Conservation (phyloP, 1,140 invertebrate species). For the Drosophila lini region DNA sequence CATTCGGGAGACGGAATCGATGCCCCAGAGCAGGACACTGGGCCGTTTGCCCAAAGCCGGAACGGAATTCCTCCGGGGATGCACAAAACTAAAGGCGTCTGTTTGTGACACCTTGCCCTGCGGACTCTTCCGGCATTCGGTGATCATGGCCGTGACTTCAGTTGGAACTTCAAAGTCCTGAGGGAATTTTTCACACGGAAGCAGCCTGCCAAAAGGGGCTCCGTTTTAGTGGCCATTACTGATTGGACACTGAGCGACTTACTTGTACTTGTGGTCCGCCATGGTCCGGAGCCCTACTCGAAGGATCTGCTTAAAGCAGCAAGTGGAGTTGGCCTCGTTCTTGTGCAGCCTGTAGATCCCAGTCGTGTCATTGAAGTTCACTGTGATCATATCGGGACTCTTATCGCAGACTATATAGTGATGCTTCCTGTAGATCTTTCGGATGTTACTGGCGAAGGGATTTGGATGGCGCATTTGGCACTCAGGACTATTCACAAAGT, state of each 20-base stretch:
- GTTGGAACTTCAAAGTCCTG: constrained; percentile 62
- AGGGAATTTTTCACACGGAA: constrained; percentile 43
- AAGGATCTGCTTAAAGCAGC: constrained; percentile 86
- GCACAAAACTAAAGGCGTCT: constrained; percentile 71
- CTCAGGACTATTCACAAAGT: constrained; percentile 54
- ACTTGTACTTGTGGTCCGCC: constrained; percentile 85
- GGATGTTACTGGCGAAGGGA: constrained; percentile 88
- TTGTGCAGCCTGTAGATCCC: constrained; percentile 55
- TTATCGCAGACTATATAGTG: constrained; percentile 86
- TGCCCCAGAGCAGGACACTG: constrained; percentile 72
- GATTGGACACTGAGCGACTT: constrained; percentile 1
- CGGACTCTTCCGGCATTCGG: constrained; percentile 47
- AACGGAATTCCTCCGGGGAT: constrained; percentile 20
- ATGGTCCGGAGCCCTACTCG: constrained; percentile 65
- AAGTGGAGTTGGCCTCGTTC: constrained; percentile 70
- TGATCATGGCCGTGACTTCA: constrained; percentile 56
- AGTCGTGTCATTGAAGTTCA: constrained; percentile 60
- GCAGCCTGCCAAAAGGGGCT: constrained; percentile 35
- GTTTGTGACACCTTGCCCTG: constrained; percentile 34
- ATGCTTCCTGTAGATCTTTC: constrained; percentile 86
- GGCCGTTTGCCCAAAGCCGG: constrained; percentile 14
- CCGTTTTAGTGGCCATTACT: neutral
- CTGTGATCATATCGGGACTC: constrained; percentile 84
- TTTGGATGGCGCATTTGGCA: constrained; percentile 89
- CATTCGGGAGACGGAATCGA: constrained; percentile 78